phyloP scores from a whole-genome alignment of 2,888 invertebrate species.

The Ectemnius cavifrons region DNA sequence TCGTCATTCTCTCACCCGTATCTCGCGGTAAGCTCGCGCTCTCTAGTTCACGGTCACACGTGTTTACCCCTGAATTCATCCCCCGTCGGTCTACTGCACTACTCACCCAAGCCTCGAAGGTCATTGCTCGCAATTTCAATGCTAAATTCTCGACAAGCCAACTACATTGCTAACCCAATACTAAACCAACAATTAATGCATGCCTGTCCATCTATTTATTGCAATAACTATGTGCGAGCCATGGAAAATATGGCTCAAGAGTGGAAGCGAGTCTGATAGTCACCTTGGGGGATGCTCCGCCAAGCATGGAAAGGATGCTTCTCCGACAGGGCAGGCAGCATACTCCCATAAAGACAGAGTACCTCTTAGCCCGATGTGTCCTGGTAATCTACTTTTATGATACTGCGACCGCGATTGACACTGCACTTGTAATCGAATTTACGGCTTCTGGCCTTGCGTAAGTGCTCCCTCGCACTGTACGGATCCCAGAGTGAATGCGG shows the following conservation, averaged over 20 bases:
- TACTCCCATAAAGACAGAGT: slow-evolving; percentile 38
- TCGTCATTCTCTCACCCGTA: slow-evolving; percentile 4
- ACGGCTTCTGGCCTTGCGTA: slow-evolving; percentile 73
- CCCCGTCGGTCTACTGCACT: too few relatives aligned
- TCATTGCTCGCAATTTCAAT: neutral
- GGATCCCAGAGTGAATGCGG: slow-evolving; percentile 18
- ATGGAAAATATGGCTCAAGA: too few relatives aligned
- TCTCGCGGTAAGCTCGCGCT: neutral
- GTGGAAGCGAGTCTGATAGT: slow-evolving; percentile 4
- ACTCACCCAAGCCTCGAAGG: too few relatives aligned
- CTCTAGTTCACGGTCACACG: slow-evolving; percentile 7
- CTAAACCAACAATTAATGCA: too few relatives aligned
- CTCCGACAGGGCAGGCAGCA: slow-evolving; percentile 38
- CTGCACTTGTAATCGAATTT: slow-evolving; percentile 73
- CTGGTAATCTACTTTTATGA: slow-evolving; percentile 49
- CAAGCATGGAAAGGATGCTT: slow-evolving; percentile 38
- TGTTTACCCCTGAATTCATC: slow-evolving; percentile 1
- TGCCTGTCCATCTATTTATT: too few relatives aligned
- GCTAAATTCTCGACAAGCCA: too few relatives aligned
- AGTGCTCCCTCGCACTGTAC: slow-evolving; percentile 49
- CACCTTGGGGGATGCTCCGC: slow-evolving; percentile 33
- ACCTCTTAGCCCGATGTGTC: slow-evolving; percentile 25
- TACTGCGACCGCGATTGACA: slow-evolving; percentile 68
- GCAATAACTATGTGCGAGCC: too few relatives aligned
- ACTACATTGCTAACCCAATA: too few relatives aligned